phyloP scores from a whole-genome alignment of 2,113 vertebrate genomes.

The Lepisosteus osseus region DNA sequence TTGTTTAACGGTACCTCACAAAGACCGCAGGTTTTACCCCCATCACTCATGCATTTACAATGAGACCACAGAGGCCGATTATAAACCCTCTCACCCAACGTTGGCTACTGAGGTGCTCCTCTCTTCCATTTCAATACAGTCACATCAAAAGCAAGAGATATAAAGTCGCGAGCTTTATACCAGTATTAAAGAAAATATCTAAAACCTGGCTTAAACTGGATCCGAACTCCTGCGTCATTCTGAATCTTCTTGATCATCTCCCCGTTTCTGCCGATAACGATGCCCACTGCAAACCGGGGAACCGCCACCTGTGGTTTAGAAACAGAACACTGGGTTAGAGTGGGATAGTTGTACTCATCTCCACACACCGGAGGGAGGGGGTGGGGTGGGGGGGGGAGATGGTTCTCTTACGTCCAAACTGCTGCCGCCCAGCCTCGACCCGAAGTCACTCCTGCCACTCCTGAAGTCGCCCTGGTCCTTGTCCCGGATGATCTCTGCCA shows the following conservation, averaged over 20 bases:
- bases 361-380: not conserved
- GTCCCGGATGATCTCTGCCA: conserved; percentile 92
- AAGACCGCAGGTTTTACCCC: no score
- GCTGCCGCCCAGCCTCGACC: conserved; percentile 85
- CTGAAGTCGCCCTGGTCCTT: conserved; percentile 95
- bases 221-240: conserved; percentile 93
- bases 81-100: no score
- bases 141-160: no score
- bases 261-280: conserved; percentile 96
- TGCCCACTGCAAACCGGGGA: conserved; percentile 93
- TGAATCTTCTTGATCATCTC: conserved; percentile 99
- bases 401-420: conserved; percentile 80
- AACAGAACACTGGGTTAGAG: conserved; percentile 16
- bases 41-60: no score
- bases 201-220: conserved; percentile 96
- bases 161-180: no score
- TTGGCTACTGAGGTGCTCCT: no score
- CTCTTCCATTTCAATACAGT: no score
- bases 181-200: no score
- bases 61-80: no score
- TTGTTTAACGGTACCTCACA: no score
- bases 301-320: conserved; percentile 77
- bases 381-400: not conserved
- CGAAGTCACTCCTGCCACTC: conserved; percentile 79
- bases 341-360: not conserved